Conservation (phyloP, 2,797 vertebrate genomes). For the Pipistrellus pipistrellus region DNA sequence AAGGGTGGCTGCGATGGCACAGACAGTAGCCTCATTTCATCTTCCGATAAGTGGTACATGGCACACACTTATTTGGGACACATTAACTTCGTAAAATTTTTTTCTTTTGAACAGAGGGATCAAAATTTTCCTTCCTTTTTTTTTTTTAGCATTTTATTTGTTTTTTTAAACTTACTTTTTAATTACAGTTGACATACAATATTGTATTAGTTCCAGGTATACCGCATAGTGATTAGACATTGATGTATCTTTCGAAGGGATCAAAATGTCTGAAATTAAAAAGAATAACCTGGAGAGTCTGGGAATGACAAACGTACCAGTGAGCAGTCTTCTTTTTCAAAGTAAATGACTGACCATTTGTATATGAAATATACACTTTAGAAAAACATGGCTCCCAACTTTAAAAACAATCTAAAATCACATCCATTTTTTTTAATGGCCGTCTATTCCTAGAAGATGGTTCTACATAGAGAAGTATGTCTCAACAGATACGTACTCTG, state of each 20-base stretch:
- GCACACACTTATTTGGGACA: not conserved
- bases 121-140: not conserved
- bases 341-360: constrained; percentile 25
- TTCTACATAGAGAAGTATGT: not conserved
- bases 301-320: constrained; percentile 16
- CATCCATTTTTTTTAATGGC: not conserved
- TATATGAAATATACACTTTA: constrained; percentile 3
- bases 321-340: not conserved
- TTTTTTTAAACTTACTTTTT: not conserved
- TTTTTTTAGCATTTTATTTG: not conserved
- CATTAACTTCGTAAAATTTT: constrained; percentile 16
- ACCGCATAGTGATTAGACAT: not conserved
- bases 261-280: constrained; percentile 57
- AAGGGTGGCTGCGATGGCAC: not conserved
- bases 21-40: constrained; percentile 12
- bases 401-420: constrained; percentile 60
- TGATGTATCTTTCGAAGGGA: not conserved
- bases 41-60: not conserved
- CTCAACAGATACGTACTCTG: not conserved
- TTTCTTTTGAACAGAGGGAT: not conserved
- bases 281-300: not conserved
- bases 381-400: not conserved
- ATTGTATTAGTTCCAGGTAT: not conserved
- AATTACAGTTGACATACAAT: not conserved
- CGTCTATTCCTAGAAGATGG: constrained; percentile 17